A percentile compares a stretch with the other conserved stretches of the same genome.
phyloP scores from a whole-genome alignment of 2,797 vertebrate species.

The Squalus acanthias region DNA sequence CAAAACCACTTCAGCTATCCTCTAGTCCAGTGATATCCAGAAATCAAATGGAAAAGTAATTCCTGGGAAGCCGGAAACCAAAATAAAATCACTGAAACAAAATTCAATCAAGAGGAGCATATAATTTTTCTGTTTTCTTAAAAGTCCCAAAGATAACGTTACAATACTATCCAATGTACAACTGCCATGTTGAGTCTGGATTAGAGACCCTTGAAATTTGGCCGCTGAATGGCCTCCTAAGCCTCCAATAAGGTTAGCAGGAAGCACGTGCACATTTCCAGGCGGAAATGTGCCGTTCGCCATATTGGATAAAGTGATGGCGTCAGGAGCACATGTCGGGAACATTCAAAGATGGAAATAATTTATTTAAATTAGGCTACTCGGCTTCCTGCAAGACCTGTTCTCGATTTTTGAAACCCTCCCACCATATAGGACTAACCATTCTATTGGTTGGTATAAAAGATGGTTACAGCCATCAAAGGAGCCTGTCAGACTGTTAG shows the following conservation, averaged over 20 bases:
- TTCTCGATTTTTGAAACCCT: neutral
- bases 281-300: neutral
- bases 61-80: neutral
- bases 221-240: neutral
- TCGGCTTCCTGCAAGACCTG: neutral
- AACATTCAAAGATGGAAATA: neutral
- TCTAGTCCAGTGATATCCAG: neutral
- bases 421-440: neutral
- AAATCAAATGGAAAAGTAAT: neutral
- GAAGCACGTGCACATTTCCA: neutral
- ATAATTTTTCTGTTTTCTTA: neutral
- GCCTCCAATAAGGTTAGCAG: neutral
- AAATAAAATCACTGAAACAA: neutral
- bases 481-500: neutral
- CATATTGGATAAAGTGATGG: neutral
- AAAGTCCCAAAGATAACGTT: neutral
- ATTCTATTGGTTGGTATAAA: neutral
- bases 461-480: neutral
- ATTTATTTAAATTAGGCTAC: neutral
- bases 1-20: neutral
- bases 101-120: neutral
- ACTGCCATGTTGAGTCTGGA: neutral
- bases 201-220: neutral
- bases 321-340: neutral
- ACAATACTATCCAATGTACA: neutral